A percentile compares a stretch with the other conserved stretches of the same genome.
Evolutionary conservation across 2,797 vertebrate genomes (phyloP).

Genomic region (Zenarchopterus dispar): DNA sequence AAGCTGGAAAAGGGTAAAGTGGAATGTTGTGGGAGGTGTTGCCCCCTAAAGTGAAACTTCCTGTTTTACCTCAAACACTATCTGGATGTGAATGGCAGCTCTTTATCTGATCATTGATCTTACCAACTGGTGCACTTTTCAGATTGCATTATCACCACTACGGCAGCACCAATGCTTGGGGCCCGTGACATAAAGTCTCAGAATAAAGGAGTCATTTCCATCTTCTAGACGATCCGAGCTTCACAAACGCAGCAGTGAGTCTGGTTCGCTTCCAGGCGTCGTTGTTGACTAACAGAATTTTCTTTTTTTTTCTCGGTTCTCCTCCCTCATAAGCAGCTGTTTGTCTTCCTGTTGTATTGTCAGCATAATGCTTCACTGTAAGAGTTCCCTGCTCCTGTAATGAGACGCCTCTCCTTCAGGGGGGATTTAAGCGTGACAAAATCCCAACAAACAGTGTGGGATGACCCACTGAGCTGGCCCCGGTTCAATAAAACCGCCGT

Average conservation of each 20-base stretch:
- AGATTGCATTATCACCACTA: no score
- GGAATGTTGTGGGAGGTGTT: no score
- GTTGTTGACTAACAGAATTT: slow-evolving; percentile 22
- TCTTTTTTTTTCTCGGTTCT: slow-evolving; percentile 13
- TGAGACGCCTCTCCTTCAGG: slow-evolving; percentile 59
- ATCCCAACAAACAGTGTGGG: slow-evolving; percentile 41
- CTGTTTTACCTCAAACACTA: no score
- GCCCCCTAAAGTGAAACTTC: no score
- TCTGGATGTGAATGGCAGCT: no score
- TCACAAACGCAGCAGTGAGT: slow-evolving; percentile 15
- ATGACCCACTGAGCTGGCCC: slow-evolving; percentile 52
- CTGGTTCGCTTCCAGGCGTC: slow-evolving; percentile 24
- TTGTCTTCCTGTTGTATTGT: slow-evolving; percentile 45
- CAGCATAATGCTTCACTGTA: slow-evolving; percentile 33
- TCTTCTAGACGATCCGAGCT: slow-evolving; percentile 24
- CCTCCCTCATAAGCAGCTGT: slow-evolving; percentile 35
- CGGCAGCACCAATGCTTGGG: no score
- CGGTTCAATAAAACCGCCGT: slow-evolving; percentile 39
- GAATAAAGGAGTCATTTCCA: slow-evolving; percentile 10
- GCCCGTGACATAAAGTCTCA: no score
- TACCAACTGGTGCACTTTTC: no score
- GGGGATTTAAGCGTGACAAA: slow-evolving; percentile 59
- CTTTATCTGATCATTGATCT: no score
- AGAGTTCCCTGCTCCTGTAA: slow-evolving; percentile 48
- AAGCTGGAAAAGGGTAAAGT: no score